These are phyloP conservation scores for Stenchaetothrips biformis DNA, from an alignment of 2,888 invertebrate genomes.

Conservation along the genomic window DNA sequence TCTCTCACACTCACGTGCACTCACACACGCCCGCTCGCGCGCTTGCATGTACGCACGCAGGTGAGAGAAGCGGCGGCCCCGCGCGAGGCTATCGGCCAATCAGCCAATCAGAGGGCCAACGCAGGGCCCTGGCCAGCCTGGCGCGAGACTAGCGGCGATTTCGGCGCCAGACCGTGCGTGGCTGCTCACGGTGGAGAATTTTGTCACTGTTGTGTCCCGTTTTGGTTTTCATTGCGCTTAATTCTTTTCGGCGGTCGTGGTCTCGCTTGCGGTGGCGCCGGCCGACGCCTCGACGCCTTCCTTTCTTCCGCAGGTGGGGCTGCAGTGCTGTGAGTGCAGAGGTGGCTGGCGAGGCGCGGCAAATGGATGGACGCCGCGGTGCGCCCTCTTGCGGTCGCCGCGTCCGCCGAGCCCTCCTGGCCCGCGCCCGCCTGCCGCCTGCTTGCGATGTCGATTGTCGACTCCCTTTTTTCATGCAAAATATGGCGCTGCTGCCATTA, in stretches of 20 bases:
- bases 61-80: neutral
- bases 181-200: neutral
- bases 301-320: neutral
- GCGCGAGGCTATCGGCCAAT: neutral
- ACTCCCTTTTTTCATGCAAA: conserved; percentile 2
- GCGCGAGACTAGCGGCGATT: neutral
- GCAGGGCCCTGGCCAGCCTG: too few species aligned
- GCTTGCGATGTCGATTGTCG: too few species aligned
- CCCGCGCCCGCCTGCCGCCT: too few species aligned
- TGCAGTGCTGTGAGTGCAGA: neutral
- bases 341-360: neutral
- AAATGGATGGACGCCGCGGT: too few species aligned
- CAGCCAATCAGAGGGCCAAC: neutral
- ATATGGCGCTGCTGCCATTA: neutral
- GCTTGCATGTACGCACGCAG: neutral
- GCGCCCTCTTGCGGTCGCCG: too few species aligned
- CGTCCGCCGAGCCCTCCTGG: too few species aligned
- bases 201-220: neutral
- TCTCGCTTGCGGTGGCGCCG: neutral
- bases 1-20: conserved; percentile 6
- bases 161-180: neutral
- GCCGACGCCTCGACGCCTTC: neutral
- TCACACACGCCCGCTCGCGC: neutral
- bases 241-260: neutral
- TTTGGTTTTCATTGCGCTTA: neutral